These are phyloP conservation scores for Myotis pilosus DNA, from an alignment of 2,797 vertebrate species.

Conservation along the genomic window DNA sequence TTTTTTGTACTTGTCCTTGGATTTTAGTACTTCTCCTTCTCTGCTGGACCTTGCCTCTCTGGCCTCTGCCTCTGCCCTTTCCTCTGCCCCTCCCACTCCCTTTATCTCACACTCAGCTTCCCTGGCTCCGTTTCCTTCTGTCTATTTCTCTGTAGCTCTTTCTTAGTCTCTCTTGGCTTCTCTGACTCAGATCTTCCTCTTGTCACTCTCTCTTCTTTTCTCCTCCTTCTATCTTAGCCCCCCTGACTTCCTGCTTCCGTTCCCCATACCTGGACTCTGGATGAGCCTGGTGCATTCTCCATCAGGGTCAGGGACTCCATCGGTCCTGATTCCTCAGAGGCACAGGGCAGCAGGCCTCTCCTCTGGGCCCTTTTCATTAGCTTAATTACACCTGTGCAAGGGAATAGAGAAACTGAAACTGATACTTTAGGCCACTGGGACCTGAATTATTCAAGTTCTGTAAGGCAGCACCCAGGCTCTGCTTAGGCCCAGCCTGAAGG, in stretches of 20 bases:
- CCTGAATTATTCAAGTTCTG: conserved; percentile 75
- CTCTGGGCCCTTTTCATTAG: not conserved
- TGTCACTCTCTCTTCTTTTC: not conserved
- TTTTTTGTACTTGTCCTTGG: not conserved
- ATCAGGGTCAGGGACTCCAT: not conserved
- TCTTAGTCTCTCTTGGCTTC: not conserved
- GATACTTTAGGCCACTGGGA: conserved; percentile 27
- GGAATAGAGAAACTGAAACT: conserved; percentile 61
- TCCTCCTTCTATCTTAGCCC: not conserved
- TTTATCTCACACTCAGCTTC: not conserved
- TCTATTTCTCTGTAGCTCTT: not conserved
- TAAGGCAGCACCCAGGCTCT: conserved; percentile 36
- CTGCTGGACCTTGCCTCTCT: not conserved
- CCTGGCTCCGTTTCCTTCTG: not conserved
- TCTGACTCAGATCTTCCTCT: not conserved
- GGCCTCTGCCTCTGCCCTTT: not conserved
- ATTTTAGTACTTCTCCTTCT: not conserved
- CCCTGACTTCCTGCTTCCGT: not conserved
- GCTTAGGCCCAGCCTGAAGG: not conserved
- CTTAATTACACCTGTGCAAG: conserved; percentile 44
- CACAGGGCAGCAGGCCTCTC: not conserved
- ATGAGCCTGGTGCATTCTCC: not conserved
- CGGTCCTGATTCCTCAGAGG: not conserved
- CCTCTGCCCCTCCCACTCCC: not conserved
- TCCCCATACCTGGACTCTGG: not conserved